Percentiles rank a stretch among this genome's conserved stretches.
Evolutionary conservation across 35 echinoderm and acorn worm species (phyloP).

Genomic region (Anneissia japonica): DNA sequence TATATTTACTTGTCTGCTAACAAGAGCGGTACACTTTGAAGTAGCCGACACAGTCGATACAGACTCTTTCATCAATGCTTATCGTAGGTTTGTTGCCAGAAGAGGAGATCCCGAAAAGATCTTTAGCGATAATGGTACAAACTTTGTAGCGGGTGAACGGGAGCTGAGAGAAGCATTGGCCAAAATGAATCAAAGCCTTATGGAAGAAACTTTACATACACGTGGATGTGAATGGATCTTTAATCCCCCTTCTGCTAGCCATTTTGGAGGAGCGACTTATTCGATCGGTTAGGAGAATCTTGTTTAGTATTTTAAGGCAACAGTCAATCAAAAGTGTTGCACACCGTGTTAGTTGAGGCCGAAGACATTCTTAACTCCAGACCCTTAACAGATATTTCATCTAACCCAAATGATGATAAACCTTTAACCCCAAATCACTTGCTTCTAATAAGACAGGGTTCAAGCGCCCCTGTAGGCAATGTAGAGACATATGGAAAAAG

Average conservation of each 20-base stretch:
- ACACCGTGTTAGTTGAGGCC: constrained; percentile 8
- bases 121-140: not conserved
- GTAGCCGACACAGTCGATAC: not conserved
- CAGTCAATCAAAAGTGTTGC: constrained; percentile 19
- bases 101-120: not conserved
- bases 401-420: not conserved
- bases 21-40: not conserved
- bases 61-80: constrained; percentile 11
- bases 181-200: not conserved
- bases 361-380: constrained; percentile 18
- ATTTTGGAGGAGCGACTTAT: not conserved
- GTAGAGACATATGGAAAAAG: constrained; percentile 29
- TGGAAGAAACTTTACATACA: constrained; percentile 8
- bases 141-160: not conserved
- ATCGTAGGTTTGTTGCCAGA: constrained; percentile 5
- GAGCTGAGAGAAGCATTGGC: not conserved
- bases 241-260: not conserved
- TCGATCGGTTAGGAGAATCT: not conserved
- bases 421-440: no score
- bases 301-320: not conserved
- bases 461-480: constrained; percentile 7
- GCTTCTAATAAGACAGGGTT: not conserved
- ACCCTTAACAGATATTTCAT: constrained; percentile 20
- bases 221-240: constrained; percentile 19
- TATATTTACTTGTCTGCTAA: not conserved